These are phyloP conservation scores for Limulus polyphemus DNA, from an alignment of 2,888 invertebrate genomes.

Conservation along the genomic window DNA sequence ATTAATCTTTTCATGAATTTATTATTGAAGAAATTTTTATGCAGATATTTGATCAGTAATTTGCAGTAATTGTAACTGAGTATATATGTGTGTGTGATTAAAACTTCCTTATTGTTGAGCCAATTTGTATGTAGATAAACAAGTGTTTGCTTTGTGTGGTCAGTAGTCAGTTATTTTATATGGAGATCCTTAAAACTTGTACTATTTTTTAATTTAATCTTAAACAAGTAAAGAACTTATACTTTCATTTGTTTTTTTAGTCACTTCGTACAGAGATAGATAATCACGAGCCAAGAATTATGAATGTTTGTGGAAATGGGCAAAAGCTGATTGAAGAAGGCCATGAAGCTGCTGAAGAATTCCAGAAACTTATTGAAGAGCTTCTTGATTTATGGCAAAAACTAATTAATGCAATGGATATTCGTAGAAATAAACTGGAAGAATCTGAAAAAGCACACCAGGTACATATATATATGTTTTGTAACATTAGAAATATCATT, in stretches of 20 bases:
- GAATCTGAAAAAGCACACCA: constrained; percentile 83
- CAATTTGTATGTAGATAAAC: no score
- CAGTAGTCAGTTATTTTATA: no score
- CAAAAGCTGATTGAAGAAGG: constrained; percentile 90
- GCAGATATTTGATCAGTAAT: no score
- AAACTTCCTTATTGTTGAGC: no score
- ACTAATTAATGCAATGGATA: constrained; percentile 86
- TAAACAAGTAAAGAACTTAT: background rate
- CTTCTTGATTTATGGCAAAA: constrained; percentile 86
- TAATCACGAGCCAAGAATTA: constrained; percentile 92
- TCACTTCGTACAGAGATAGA: constrained; percentile 92
- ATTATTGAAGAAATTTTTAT: no score
- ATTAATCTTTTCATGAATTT: no score
- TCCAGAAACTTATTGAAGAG: constrained; percentile 73
- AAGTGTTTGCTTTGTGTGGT: no score
- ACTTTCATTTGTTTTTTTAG: constrained; percentile 37
- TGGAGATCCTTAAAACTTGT: no score
- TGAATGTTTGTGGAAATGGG: constrained; percentile 85
- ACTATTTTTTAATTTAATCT: no score
- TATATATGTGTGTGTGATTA: no score
- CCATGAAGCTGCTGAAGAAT: constrained; percentile 83
- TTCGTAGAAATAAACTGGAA: constrained; percentile 66
- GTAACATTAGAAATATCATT: background rate
- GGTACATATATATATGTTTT: constrained; percentile 31
- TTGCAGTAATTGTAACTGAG: no score